Conservation (phyloP, 1,140 invertebrate genomes). For the Zeugodacus cucurbitae region DNA sequence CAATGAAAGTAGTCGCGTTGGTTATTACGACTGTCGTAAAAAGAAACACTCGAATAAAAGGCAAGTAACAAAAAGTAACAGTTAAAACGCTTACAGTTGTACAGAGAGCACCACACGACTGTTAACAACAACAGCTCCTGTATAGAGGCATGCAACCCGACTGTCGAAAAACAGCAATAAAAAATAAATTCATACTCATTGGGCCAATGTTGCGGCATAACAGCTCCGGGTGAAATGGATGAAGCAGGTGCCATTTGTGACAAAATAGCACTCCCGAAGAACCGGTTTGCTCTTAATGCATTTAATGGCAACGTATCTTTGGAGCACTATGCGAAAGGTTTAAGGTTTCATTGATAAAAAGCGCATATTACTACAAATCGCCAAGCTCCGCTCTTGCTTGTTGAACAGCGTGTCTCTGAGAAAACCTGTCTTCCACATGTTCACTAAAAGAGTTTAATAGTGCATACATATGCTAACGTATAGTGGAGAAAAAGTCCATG, state of each 20-base stretch:
- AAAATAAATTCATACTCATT: neutral
- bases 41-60: neutral
- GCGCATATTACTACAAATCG: neutral
- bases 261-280: neutral
- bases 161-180: neutral
- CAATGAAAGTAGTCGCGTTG: slow-evolving; percentile 34
- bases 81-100: neutral
- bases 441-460: neutral
- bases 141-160: neutral
- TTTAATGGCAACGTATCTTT: neutral
- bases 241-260: slow-evolving; percentile 5
- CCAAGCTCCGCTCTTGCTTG: neutral
- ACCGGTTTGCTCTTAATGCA: slow-evolving; percentile 11
- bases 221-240: neutral
- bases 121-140: neutral
- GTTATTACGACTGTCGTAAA: slow-evolving; percentile 30
- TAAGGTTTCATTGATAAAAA: slow-evolving; percentile 40
- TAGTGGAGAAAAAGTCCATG: neutral
- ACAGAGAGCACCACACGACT: neutral
- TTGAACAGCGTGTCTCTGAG: neutral
- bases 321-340: neutral
- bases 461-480: no score
- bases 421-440: neutral
- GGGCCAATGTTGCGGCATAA: neutral
- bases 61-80: slow-evolving; percentile 14